Percentiles rank a stretch among this genome's conserved stretches.
Evolutionary conservation across 2,888 invertebrate genomes (phyloP).

Genomic region (Ligdia adustata): DNA sequence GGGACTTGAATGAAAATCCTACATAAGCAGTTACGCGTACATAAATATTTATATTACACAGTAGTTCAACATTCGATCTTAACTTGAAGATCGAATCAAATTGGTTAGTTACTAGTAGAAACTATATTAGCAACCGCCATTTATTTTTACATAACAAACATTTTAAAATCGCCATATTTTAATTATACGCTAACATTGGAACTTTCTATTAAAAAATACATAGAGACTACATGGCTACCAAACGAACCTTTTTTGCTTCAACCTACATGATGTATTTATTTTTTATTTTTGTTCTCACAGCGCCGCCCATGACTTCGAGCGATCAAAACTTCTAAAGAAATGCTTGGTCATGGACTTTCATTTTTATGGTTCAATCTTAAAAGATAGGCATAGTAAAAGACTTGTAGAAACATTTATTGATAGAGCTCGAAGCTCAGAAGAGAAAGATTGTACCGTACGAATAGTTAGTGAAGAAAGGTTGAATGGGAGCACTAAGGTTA

Average conservation of each 20-base stretch:
- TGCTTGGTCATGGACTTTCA: slow-evolving; percentile 65
- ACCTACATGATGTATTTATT: slow-evolving; percentile 50
- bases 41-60: too few relatives aligned
- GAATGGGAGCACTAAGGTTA: too few relatives aligned
- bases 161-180: slow-evolving; percentile 23
- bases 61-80: too few relatives aligned
- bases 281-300: slow-evolving; percentile 34
- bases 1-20: too few relatives aligned
- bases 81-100: too few relatives aligned
- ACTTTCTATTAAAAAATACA: slow-evolving; percentile 34
- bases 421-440: too few relatives aligned
- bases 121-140: not conserved
- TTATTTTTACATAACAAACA: slow-evolving; percentile 1
- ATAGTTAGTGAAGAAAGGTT: too few relatives aligned
- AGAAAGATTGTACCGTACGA: too few relatives aligned
- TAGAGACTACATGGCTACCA: slow-evolving; percentile 46
- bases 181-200: slow-evolving; percentile 23
- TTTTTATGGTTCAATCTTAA: slow-evolving; percentile 20
- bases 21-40: too few relatives aligned
- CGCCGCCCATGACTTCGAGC: slow-evolving; percentile 51
- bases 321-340: slow-evolving; percentile 42
- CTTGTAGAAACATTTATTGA: too few relatives aligned
- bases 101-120: not conserved
- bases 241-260: slow-evolving; percentile 42
- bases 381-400: too few relatives aligned